Evolutionary conservation across 1,140 invertebrate genomes (phyloP).

Genomic region (Trichogramma pretiosum): DNA sequence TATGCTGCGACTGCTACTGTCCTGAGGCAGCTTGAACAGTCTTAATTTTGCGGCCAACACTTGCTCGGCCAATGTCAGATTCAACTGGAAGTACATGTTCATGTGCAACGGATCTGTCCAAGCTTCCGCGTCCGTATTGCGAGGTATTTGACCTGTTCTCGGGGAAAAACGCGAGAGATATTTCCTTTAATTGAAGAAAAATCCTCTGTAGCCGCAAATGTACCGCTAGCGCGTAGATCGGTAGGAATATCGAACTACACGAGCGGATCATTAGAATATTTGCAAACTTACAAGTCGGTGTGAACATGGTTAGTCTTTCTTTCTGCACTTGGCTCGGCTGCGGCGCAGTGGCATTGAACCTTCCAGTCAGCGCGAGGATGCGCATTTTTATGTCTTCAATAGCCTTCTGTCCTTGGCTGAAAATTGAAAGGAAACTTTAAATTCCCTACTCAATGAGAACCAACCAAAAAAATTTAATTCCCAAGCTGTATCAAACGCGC

Average conservation of each 20-base stretch:
- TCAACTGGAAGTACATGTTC: slow-evolving; percentile 51
- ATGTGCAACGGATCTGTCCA: slow-evolving; percentile 47
- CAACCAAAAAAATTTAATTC: slow-evolving; percentile 17
- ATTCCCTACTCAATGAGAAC: slow-evolving; percentile 22
- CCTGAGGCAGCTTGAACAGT: slow-evolving; percentile 47
- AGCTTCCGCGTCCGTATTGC: slow-evolving; percentile 47
- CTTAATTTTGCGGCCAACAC: slow-evolving; percentile 49
- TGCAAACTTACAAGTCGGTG: slow-evolving; percentile 35
- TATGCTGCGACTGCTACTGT: slow-evolving; percentile 27
- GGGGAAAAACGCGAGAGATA: no score
- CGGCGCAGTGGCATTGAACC: slow-evolving; percentile 33
- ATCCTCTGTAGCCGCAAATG: neutral
- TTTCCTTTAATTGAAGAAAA: neutral
- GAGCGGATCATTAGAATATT: no score
- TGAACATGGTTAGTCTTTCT: slow-evolving; percentile 38
- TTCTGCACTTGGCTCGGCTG: slow-evolving; percentile 34
- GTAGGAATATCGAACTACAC: no score
- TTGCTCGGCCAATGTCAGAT: slow-evolving; percentile 40
- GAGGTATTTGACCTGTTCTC: slow-evolving; percentile 46
- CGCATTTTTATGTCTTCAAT: slow-evolving; percentile 40
- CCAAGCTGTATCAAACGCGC: no score
- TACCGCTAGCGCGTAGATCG: no score
- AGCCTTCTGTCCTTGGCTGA: slow-evolving; percentile 38
- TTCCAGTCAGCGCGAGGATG: slow-evolving; percentile 36
- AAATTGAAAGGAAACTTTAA: slow-evolving; percentile 22